Conservation (phyloP, 2,113 vertebrate species). For the Polypterus bichir region DNA sequence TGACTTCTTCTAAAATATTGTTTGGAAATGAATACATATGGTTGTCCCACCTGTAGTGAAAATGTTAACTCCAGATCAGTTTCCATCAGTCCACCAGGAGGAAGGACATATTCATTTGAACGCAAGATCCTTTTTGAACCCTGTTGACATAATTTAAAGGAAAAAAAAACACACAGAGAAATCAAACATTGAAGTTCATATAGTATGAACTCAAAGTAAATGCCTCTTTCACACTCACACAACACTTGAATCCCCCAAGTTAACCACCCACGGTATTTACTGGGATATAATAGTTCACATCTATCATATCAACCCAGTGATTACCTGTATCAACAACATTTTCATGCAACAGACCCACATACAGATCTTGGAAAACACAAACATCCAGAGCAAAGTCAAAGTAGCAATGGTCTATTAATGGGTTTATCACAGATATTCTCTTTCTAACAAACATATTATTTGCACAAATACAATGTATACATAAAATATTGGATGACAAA, state of each 20-base stretch:
- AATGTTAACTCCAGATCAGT: slow-evolving; percentile 63
- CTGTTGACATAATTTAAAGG: slow-evolving; percentile 21
- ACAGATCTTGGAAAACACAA: not conserved
- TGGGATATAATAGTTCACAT: not conserved
- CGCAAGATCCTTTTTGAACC: slow-evolving; percentile 60
- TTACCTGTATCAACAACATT: not conserved
- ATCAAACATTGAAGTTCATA: not conserved
- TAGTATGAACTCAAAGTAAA: not conserved
- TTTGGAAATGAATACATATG: too few species aligned
- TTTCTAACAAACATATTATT: too few species aligned
- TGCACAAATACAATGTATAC: too few species aligned
- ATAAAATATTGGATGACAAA: too few species aligned
- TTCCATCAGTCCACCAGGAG: slow-evolving; percentile 61
- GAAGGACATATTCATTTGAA: slow-evolving; percentile 58
- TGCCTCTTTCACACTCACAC: not conserved
- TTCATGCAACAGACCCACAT: not conserved
- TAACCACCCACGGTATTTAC: not conserved
- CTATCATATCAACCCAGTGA: not conserved
- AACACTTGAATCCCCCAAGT: not conserved
- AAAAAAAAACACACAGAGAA: too few species aligned
- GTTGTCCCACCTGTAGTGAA: slow-evolving; percentile 50
- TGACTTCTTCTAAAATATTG: too few species aligned
- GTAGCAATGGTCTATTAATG: too few species aligned
- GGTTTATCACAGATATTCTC: too few species aligned
- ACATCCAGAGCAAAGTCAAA: too few species aligned